Evolutionary conservation across 2,113 vertebrate species (phyloP), one percentile per base, ranked within the genome.

Genomic region (Corvus hawaiiensis): DNA sequence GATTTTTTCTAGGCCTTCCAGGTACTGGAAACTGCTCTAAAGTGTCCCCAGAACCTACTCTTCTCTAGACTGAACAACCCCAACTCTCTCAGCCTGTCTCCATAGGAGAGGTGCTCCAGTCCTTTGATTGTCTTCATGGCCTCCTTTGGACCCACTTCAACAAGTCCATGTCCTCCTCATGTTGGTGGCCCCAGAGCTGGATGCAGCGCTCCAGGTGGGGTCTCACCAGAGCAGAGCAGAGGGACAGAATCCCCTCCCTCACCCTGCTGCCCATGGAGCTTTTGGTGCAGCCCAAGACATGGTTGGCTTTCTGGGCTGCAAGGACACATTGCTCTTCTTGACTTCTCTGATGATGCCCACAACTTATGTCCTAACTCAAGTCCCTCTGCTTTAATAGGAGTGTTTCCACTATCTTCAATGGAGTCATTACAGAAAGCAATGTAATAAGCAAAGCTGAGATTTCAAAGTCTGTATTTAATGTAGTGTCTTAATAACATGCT

Each of bases 401-500:
- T 44, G 19, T 49, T 85, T 84, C 62, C 58, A 46, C 33, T 90
- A 58, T 63, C 51, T 74, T 86, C 73, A 90, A 8, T 0, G 1
- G 17, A 84, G 41, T 35, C 51, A 71, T 90, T 93, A 86, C 8
- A 93, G 27, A 69, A 43, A 67, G 10, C 51, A 90, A 71, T 52
- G 41, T 58, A 88, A 93, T 75, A 86, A 94, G 55, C 33, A 90
- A 90, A 96, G 26, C 13, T 46, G 80, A 74, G 61, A 62, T 68
- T 92, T 81, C 43, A n/a, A 84, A 78, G 43, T 35, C 85, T 51
- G 7, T 46, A 63, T 84, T 90, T 90, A 71, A 92, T 93, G 81
- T 92, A 95, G 43, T 84, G 43, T 51, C 37, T 61, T 81, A 96
- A 94, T 93, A 89, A 92, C 68, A 67, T 73, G 26, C 32, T 64